Evolutionary conservation across 2,888 invertebrate genomes (phyloP), one percentile per base, ranked within the genome.

Genomic region (Standfussiana lucernea): DNA sequence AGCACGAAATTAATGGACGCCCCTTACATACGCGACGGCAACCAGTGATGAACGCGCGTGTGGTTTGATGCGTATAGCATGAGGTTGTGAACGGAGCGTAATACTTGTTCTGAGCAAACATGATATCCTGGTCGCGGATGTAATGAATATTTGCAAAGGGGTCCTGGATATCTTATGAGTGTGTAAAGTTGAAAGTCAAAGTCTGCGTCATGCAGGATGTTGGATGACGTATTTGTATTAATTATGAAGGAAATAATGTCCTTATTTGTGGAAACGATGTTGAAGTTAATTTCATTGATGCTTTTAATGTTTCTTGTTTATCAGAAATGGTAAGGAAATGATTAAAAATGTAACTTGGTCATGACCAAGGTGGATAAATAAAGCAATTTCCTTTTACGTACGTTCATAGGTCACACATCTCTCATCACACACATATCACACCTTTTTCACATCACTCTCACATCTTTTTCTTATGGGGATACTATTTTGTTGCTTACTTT

Each of bases 121-220:
- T 80, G 40, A 80, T 80, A 72, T 56, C 73, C 70, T 61, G 45
- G 69, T 64, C 62, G 71, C 69, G 78, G 73, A 78, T 71, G 75
- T 78, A 71, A 77, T 75, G 68, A 73, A 81, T 78, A 75, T 78
- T 77, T 72, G 72, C 68, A n/a, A 68, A 64, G 50, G 62, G 66
- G 42, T 75, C 47, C 71, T 75, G 75, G 64, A 73, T 61, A 6
- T 24, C 42, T 67, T 53, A 70, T 79, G 79, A 68, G 69, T 64
- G 59, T 47, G 67, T 50, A 56, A 71, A 70, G 50, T 61, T 65
- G 32, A 72, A 71, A 74, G 42, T 65, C 61, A 40, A 76, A 73
- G 37, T 62, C 59, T 80, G 84, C 50, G n/a, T 77, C 84, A 71
- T 50, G 13, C 84, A 80, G 83, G 84, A 84, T 77, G 77, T 66